A percentile compares a stretch with the other conserved stretches of the same genome.
These are phyloP conservation scores for Platysternon megacephalum DNA, from an alignment of 2,113 vertebrate species.

Conservation along the genomic window DNA sequence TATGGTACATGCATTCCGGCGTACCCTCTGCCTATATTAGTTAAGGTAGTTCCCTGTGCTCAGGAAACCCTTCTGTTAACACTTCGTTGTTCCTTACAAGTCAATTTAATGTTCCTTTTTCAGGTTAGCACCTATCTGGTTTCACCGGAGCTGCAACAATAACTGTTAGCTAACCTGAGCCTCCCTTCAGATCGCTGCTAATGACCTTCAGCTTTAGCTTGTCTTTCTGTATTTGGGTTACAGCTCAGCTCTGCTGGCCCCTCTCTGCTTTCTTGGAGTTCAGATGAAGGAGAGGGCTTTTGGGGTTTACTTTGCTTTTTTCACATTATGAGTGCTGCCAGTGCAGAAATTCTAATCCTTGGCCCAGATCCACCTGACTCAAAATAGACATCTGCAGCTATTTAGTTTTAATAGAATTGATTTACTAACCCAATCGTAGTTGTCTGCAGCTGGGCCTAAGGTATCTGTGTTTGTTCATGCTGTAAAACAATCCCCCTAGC, in stretches of 20 bases:
- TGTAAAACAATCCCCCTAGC: background rate
- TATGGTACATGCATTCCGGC: background rate
- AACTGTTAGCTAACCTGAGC: background rate
- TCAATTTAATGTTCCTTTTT: background rate
- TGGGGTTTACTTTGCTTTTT: background rate
- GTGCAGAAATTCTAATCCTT: constrained; percentile 14
- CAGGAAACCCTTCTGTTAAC: background rate
- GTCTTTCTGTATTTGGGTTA: background rate
- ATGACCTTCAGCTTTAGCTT: background rate
- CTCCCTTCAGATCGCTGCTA: background rate
- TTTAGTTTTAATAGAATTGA: constrained; percentile 16
- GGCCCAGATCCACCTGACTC: background rate
- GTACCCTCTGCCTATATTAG: background rate
- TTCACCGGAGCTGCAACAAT: background rate
- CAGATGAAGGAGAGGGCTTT: background rate
- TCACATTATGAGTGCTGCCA: background rate
- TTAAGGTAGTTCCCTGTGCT: background rate
- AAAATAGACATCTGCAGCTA: constrained; percentile 20
- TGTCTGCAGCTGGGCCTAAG: background rate
- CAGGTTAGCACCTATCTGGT: background rate
- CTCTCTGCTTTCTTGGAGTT: background rate
- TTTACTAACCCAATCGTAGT: background rate
- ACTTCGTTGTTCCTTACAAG: background rate
- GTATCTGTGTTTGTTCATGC: background rate
- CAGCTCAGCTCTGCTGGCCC: background rate